Evolutionary conservation across 2,888 invertebrate species (phyloP).

Genomic region (Ornithoptera priamus): DNA sequence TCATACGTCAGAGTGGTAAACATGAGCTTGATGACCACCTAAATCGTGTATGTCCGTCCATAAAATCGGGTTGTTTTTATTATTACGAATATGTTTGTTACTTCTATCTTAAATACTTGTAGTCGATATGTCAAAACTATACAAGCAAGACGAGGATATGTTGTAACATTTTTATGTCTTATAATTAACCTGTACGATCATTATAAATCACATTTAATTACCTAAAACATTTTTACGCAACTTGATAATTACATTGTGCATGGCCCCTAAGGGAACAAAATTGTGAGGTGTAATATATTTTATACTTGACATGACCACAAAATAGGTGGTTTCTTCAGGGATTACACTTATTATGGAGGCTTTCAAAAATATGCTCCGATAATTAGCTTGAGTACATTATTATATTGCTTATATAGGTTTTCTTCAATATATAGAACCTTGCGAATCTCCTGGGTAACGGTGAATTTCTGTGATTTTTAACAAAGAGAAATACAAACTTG

Average conservation of each 20-base stretch:
- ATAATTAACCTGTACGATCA: constrained; percentile 5
- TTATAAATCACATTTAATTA: constrained; percentile 23
- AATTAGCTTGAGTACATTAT: too few relatives aligned
- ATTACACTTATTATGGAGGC: too few relatives aligned
- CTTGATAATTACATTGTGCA: constrained; percentile 4
- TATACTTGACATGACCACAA: neutral
- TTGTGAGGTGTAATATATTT: constrained; percentile 5
- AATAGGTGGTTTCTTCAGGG: too few relatives aligned
- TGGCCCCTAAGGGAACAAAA: constrained; percentile 7
- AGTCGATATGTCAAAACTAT: neutral
- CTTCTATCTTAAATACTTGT: neutral
- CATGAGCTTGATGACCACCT: too few relatives aligned
- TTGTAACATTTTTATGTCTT: constrained; percentile 17
- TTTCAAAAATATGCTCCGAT: too few relatives aligned
- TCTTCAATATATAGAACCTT: too few relatives aligned
- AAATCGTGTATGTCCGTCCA: too few relatives aligned
- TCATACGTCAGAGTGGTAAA: too few relatives aligned
- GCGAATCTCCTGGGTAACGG: neutral
- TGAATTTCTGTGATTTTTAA: neutral
- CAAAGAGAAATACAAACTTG: neutral
- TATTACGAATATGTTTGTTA: neutral
- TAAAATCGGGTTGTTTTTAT: too few relatives aligned
- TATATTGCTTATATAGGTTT: too few relatives aligned
- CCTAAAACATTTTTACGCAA: constrained; percentile 12
- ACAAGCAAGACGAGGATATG: constrained; percentile 1